Percentiles rank a stretch among this genome's conserved stretches.
These are phyloP conservation scores for Nasonia giraulti DNA, from an alignment of 1,140 invertebrate species.

Conservation along the genomic window DNA sequence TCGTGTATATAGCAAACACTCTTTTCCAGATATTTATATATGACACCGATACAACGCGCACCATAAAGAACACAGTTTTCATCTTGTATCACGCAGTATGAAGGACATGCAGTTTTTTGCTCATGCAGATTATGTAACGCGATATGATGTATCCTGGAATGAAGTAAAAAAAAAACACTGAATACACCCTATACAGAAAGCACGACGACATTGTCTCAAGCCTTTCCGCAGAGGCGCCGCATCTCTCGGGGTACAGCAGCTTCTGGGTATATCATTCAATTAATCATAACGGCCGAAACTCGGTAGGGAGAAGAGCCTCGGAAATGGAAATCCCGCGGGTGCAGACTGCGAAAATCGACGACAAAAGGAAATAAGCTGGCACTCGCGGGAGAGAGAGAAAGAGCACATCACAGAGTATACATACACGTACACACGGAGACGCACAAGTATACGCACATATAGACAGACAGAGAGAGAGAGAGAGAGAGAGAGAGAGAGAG, in stretches of 20 bases:
- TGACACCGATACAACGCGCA: slow-evolving; percentile 47
- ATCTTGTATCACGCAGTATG: background rate
- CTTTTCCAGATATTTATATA: background rate
- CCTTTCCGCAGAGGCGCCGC: too few relatives aligned
- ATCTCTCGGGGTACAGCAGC: too few relatives aligned
- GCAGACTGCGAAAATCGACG: background rate
- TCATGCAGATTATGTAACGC: too few relatives aligned
- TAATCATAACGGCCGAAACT: slow-evolving; percentile 22
- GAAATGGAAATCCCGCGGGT: background rate
- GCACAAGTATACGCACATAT: background rate
- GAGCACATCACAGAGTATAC: background rate
- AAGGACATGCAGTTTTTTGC: too few relatives aligned
- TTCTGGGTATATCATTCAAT: background rate
- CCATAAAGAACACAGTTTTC: slow-evolving; percentile 58
- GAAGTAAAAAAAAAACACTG: too few relatives aligned
- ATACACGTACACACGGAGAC: background rate
- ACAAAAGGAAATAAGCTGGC: background rate
- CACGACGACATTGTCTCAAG: too few relatives aligned
- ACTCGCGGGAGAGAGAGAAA: background rate
- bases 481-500: slow-evolving; percentile 25
- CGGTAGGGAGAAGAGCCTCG: background rate
- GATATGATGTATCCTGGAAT: too few relatives aligned
- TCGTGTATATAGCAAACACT: background rate
- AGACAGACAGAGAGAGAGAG: background rate
- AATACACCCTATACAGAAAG: too few relatives aligned